Base-by-base conservation (phyloP, 2,797 vertebrate genomes). In the Enteromius fasciolatus region DNA sequence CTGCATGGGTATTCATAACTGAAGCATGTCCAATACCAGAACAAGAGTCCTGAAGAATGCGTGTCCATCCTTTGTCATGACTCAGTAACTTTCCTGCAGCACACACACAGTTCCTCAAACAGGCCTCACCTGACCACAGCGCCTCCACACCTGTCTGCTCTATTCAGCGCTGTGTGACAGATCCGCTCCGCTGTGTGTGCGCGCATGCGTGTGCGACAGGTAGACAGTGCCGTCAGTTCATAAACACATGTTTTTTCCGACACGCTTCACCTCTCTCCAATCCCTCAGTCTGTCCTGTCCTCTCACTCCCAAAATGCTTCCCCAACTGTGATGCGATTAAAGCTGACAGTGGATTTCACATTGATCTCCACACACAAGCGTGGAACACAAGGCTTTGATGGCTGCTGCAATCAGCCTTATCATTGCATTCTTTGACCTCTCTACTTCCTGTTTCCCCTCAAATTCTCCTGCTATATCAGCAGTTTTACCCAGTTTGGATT, bases 161-260 rank as follows among this genome's bases (percentile, higher is more conserved):
- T 74, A 76, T 86, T 86, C 68, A 72, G 23, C 59, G 67, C 50
- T 48, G 57, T 79, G 63, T 83, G 78, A 73, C 70, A 80, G 81
- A 28, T 70, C 69, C 66, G 61, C 52, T 48, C 36, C 8, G 46
- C 68, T 63, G 83, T 74, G 83, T 80, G 77, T 39, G 61, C 23
- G 70, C 18, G 25, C 17, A 44, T 75, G 78, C 48, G 39, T 36
- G 67, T 78, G 75, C 63, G 90, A 91, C 90, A 91, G 89, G 75
- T 85, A 80, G 83, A 92, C 90, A 87, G 73, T 70, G 18, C 80
- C 84, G 84, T 85, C 85, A 85, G 86, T 87, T 79, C 76, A 87
- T 83, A 86, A 92, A 92, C 90, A 92, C 90, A 87, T 90, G 91
- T 90, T 91, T 77, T 88, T 83, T 82, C 87, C 64, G 23, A 79